Evolutionary conservation across 2,113 vertebrate genomes (phyloP).

Genomic region (Natator depressus): DNA sequence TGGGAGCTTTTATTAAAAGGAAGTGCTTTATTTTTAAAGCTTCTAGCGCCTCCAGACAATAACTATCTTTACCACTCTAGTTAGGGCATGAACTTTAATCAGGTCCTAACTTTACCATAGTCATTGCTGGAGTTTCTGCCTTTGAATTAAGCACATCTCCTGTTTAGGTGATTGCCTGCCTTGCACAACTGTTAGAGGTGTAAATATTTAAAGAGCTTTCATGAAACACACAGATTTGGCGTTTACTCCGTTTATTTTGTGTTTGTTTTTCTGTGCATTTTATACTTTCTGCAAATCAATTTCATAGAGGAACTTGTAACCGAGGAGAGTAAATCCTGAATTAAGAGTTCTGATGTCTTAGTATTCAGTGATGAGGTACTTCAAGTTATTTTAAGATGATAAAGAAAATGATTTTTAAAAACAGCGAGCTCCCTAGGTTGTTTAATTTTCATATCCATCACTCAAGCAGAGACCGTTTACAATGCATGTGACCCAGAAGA

Average conservation of each 20-base stretch:
- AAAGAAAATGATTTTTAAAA: slow-evolving; percentile 64
- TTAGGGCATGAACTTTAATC: background rate
- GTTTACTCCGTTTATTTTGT: background rate
- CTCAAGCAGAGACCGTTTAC: slow-evolving; percentile 53
- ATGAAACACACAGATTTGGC: background rate
- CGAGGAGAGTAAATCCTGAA: background rate
- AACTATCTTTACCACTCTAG: background rate
- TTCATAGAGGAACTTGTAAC: slow-evolving; percentile 16
- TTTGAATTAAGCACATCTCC: background rate
- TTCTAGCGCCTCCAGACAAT: background rate
- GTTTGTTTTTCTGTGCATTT: background rate
- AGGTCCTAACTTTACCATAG: background rate
- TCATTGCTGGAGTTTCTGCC: background rate
- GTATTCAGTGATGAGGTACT: background rate
- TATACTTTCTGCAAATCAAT: slow-evolving; percentile 33
- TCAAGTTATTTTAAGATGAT: slow-evolving; percentile 69
- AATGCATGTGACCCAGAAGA: slow-evolving; percentile 51
- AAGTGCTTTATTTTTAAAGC: background rate
- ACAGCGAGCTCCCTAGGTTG: slow-evolving; percentile 55
- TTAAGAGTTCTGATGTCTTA: slow-evolving; percentile 52
- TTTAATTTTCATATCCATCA: slow-evolving; percentile 71
- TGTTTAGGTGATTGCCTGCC: background rate
- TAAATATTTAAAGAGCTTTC: background rate
- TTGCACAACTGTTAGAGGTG: background rate
- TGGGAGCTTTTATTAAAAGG: background rate